Evolutionary conservation across 1,140 invertebrate genomes (phyloP).

Genomic region (Portunus trituberculatus): DNA sequence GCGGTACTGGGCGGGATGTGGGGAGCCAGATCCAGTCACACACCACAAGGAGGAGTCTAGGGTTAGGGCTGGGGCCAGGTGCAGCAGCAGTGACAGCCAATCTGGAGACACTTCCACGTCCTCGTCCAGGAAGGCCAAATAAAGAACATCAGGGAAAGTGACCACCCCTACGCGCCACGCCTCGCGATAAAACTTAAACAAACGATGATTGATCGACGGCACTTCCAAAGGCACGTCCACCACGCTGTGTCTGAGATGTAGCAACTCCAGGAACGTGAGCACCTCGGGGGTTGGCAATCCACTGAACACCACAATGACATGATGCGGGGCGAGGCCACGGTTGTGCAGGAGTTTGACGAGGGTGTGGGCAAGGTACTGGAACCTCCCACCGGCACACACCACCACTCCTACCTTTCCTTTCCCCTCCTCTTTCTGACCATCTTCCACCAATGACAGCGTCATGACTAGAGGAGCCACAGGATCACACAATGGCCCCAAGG

Average conservation of each 20-base stretch:
- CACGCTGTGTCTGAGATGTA: constrained; percentile 25
- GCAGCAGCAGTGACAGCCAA: constrained; percentile 63
- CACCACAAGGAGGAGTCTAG: constrained; percentile 70
- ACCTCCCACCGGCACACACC: constrained; percentile 52
- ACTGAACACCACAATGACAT: constrained; percentile 31
- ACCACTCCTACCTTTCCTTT: constrained; percentile 39
- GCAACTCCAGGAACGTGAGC: constrained; percentile 24
- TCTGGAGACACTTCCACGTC: constrained; percentile 73
- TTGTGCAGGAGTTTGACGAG: constrained; percentile 9
- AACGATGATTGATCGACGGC: constrained; percentile 57
- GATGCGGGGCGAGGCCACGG: neutral
- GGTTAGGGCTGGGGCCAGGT: constrained; percentile 66
- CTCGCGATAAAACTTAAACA: constrained; percentile 58
- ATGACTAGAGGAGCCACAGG: neutral
- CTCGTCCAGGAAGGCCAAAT: constrained; percentile 75
- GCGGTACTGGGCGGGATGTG: neutral
- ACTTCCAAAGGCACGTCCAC: constrained; percentile 23
- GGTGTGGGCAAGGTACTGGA: constrained; percentile 61
- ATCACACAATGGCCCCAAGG: constrained; percentile 60
- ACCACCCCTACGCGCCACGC: constrained; percentile 47
- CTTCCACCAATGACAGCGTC: neutral
- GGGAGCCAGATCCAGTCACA: constrained; percentile 48
- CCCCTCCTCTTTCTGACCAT: neutral
- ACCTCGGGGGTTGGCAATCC: neutral
- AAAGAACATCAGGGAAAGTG: constrained; percentile 49